Base-by-base conservation (phyloP, 1,140 invertebrate species). In the Phenacoccus solenopsis region DNA sequence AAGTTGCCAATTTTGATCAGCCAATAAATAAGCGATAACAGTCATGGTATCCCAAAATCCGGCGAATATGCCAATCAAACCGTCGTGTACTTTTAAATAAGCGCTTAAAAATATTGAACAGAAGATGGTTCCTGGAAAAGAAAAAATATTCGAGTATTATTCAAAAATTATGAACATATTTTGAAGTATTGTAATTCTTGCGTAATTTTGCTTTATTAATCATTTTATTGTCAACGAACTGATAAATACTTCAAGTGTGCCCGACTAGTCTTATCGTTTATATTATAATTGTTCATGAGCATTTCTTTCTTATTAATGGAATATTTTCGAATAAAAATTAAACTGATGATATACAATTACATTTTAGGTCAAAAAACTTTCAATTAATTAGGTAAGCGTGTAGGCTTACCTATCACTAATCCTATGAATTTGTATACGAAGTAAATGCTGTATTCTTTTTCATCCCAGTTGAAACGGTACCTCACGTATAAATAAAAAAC, bases 401-500 rank as follows among this genome's bases (percentile, higher is more conserved):
- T 24, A 28, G 25, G 27, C 21, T 49, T 2, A 49, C 38, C 38
- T 9, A 49, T 16, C 13, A 49, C 20, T 3, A 49, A 16, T n/a
- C 5, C 38, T 9, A n/a, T 49, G 20, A 16, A 16, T 49, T 49
- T 49, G 16, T 49, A 49, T 16, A 49, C 2, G 2, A 49, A 10
- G 20, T 49, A 75, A 28, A 71, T 64, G 21, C 73, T 73, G 35
- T 71, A 74, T 13, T 74, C 35, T 1, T 61, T 69, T 68, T 73
- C 71, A 67, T 71, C 70, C 75, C 73, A 75, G n/a, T 71, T 67
- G 28, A 74, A 72, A 56, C 73, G 73, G 35, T 74, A 71, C n/a
- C 75, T 35, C 12, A 74, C 61, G 67, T 71, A 75, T 20, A 75
- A 64, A 59, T 74, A 75, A 28, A 74, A 24, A n/a, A 75, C 56